Conservation (phyloP, 2,888 invertebrate species). For the Watsonalla binaria region DNA sequence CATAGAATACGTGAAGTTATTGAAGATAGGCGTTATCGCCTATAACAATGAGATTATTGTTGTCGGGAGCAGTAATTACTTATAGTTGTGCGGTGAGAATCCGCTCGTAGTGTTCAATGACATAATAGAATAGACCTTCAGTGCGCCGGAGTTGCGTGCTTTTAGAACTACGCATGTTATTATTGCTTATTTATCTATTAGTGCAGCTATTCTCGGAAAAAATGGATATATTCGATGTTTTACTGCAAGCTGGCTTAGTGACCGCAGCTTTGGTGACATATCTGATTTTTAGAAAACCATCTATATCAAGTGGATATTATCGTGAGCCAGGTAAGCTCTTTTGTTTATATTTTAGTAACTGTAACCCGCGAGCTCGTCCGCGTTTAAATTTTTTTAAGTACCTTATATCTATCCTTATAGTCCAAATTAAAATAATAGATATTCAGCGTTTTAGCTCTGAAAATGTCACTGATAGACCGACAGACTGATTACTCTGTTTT, state of each 20-base stretch:
- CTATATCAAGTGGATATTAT: constrained; percentile 36
- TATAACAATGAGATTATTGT: neutral
- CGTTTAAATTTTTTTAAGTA: neutral
- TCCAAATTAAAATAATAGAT: neutral
- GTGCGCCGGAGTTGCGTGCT: neutral
- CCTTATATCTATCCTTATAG: neutral
- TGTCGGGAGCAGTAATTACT: neutral
- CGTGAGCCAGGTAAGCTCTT: constrained; percentile 44
- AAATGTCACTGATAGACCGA: neutral
- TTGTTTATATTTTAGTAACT: neutral
- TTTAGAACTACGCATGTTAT: neutral
- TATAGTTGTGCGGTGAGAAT: neutral
- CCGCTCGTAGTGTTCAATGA: neutral
- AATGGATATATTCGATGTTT: constrained; percentile 57
- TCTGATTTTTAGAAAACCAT: constrained; percentile 45
- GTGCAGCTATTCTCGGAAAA: constrained; percentile 3
- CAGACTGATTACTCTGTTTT: neutral
- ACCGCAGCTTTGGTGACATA: constrained; percentile 52
- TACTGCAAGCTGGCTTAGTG: constrained; percentile 52
- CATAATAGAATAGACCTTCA: neutral
- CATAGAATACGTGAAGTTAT: too few relatives aligned
- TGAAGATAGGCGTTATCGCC: too few relatives aligned
- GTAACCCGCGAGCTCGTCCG: neutral
- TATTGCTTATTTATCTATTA: constrained; percentile 8
- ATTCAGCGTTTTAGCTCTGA: neutral